Percentiles rank a stretch among this genome's conserved stretches.
These are phyloP conservation scores for Nasonia longicornis DNA, from an alignment of 1,140 invertebrate genomes.

Conservation along the genomic window DNA sequence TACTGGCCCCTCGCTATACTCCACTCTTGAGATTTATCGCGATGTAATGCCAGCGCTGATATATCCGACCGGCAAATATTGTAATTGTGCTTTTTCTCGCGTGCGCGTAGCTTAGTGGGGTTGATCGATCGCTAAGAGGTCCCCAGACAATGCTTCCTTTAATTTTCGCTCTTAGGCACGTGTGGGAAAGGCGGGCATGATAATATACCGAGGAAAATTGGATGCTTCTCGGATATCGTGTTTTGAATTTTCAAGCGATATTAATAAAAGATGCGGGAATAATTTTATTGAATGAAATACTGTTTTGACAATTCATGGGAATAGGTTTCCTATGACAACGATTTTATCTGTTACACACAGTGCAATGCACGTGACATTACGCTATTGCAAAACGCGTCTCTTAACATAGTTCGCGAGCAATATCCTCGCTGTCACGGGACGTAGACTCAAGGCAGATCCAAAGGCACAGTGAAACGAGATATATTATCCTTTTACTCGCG, in stretches of 20 bases:
- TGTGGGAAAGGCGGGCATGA: not conserved
- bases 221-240: not conserved
- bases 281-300: no score
- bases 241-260: not conserved
- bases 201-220: not conserved
- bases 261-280: no score
- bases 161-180: not conserved
- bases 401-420: not conserved
- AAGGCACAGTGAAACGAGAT: not conserved
- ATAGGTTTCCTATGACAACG: no score
- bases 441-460: not conserved
- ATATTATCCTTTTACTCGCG: not conserved
- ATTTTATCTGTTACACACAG: not conserved
- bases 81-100: constrained; percentile 23
- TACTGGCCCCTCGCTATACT: not conserved
- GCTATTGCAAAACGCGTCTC: not conserved
- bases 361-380: not conserved
- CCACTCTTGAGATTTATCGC: constrained; percentile 9
- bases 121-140: not conserved
- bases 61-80: constrained; percentile 5
- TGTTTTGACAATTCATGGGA: no score
- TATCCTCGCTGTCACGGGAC: not conserved
- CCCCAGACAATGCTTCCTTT: not conserved
- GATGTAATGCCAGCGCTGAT: not conserved
- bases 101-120: not conserved